phyloP scores from a whole-genome alignment of 2,888 invertebrate genomes.

The Halictus ligatus region DNA sequence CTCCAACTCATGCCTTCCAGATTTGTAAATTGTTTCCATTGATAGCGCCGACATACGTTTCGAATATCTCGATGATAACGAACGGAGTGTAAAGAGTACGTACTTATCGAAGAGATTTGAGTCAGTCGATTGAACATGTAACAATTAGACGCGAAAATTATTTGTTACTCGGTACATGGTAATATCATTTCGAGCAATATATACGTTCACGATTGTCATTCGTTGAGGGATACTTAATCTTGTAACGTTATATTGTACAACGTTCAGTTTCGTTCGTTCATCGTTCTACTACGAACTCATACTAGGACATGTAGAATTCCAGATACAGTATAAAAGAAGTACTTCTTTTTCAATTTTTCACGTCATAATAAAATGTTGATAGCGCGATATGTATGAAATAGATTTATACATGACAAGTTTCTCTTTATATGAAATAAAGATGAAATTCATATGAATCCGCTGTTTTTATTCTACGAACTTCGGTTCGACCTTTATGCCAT shows the following conservation, averaged over 20 bases:
- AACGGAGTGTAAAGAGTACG: neutral
- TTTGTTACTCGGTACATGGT: neutral
- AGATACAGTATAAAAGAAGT: slow-evolving; percentile 12
- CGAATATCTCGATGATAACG: neutral
- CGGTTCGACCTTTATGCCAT: neutral
- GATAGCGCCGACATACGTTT: neutral
- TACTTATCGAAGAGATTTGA: neutral
- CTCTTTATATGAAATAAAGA: slow-evolving; percentile 40
- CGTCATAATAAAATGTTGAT: slow-evolving; percentile 33
- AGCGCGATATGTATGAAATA: slow-evolving; percentile 28
- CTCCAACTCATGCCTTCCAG: slow-evolving; percentile 22
- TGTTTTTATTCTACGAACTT: slow-evolving; percentile 10
- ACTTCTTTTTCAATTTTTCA: slow-evolving; percentile 32
- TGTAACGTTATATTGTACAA: slow-evolving; percentile 17
- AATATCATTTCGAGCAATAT: neutral
- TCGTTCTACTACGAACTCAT: slow-evolving; percentile 4
- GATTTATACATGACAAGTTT: slow-evolving; percentile 36
- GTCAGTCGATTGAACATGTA: neutral
- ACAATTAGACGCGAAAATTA: neutral
- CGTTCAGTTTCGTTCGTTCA: slow-evolving; percentile 3
- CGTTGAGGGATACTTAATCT: neutral
- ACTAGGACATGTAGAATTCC: slow-evolving; percentile 20
- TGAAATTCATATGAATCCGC: slow-evolving; percentile 34
- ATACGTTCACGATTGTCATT: neutral
- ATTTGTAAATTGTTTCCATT: slow-evolving; percentile 2